A percentile compares a stretch with the other conserved stretches of the same genome.
These are phyloP conservation scores for Bothrops jararaca DNA, from an alignment of 2,113 vertebrate genomes.

Conservation along the genomic window DNA sequence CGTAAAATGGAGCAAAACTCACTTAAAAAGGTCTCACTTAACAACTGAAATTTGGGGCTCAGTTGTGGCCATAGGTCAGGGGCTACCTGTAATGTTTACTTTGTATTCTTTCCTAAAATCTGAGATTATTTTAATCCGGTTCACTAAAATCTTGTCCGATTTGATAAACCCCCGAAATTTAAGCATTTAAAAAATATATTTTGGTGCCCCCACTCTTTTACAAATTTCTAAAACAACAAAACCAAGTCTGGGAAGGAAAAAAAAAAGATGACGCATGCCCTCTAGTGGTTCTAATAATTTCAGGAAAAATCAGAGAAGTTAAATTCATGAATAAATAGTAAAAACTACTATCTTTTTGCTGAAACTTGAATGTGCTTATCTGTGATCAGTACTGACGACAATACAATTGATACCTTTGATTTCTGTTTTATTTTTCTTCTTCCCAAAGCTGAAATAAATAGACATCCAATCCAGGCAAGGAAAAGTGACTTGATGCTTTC, in stretches of 20 bases:
- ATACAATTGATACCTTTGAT: neutral
- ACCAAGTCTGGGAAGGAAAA: neutral
- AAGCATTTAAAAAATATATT: neutral
- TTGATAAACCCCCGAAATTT: neutral
- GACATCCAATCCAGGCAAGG: neutral
- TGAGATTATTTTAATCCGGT: neutral
- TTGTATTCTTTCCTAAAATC: neutral
- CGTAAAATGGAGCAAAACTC: too few relatives aligned
- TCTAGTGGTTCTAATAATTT: conserved; percentile 8
- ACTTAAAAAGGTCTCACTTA: too few relatives aligned
- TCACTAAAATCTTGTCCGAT: neutral
- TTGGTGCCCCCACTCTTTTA: neutral
- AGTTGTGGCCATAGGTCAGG: too few relatives aligned
- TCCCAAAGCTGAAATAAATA: neutral
- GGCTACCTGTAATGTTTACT: neutral
- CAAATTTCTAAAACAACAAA: neutral
- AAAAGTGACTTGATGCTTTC: neutral
- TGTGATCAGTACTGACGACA: neutral
- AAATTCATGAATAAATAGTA: neutral
- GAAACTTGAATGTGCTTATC: neutral
- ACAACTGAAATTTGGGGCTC: too few relatives aligned
- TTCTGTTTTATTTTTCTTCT: neutral
- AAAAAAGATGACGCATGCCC: neutral
- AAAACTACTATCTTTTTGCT: too few relatives aligned
- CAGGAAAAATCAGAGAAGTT: neutral